These are phyloP conservation scores for Bos javanicus DNA, from an alignment of 2,113 vertebrate genomes.

Conservation along the genomic window DNA sequence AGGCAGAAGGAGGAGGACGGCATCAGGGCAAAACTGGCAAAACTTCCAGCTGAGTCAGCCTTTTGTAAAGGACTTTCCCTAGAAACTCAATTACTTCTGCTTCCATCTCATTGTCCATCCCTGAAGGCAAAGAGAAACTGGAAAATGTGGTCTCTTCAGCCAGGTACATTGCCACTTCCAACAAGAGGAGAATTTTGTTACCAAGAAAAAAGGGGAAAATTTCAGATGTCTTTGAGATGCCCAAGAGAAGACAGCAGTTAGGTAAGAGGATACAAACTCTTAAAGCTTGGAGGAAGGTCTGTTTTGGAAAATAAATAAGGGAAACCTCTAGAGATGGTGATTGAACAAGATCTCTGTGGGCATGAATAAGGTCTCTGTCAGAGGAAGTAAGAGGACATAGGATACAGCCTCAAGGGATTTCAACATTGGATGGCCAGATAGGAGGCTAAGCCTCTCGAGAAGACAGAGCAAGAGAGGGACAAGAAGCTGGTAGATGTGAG, in stretches of 20 bases:
- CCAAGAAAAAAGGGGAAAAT: neutral
- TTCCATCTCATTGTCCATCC: neutral
- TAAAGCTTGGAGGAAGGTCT: neutral
- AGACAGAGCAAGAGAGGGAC: neutral
- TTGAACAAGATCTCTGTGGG: neutral
- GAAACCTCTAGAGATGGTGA: neutral
- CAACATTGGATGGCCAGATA: neutral
- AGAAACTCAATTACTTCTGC: neutral
- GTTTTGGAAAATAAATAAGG: neutral
- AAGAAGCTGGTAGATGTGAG: neutral
- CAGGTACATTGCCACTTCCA: neutral
- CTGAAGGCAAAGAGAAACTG: neutral
- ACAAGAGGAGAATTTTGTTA: neutral
- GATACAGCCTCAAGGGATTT: neutral
- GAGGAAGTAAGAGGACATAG: neutral
- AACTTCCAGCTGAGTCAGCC: neutral
- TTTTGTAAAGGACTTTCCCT: slow-evolving; percentile 1
- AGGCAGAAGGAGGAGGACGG: neutral
- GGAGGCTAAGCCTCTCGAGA: neutral
- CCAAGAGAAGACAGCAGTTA: neutral
- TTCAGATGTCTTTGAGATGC: neutral
- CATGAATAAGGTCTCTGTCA: neutral
- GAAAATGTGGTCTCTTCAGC: slow-evolving; percentile 8
- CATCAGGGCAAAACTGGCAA: neutral
- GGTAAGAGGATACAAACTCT: neutral